Conservation (phyloP, 2,888 invertebrate species). For the Malthinus flaveolus region DNA sequence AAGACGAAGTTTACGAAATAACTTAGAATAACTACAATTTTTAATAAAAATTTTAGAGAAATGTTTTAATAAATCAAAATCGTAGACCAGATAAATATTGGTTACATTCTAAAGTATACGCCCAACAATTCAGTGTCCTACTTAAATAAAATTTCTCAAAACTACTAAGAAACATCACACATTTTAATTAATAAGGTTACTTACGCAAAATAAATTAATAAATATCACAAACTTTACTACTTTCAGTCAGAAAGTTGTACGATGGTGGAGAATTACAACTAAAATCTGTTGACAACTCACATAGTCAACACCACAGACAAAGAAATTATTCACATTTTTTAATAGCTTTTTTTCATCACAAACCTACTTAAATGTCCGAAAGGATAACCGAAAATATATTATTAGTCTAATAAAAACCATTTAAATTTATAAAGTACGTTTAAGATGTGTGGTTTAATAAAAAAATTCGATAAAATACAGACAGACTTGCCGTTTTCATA, state of each 20-base stretch:
- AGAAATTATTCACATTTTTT: slow-evolving; percentile 53
- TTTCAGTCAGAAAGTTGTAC: slow-evolving; percentile 8
- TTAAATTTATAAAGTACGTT: slow-evolving; percentile 7
- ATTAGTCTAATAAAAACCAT: slow-evolving; percentile 9
- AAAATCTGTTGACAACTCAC: slow-evolving; percentile 28
- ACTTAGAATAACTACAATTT: slow-evolving; percentile 45
- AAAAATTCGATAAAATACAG: slow-evolving; percentile 26
- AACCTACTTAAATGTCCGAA: not conserved
- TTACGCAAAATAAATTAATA: slow-evolving; percentile 26
- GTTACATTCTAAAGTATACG: slow-evolving; percentile 49
- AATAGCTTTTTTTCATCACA: slow-evolving; percentile 41
- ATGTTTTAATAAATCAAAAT: slow-evolving; percentile 49
- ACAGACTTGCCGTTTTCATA: slow-evolving; percentile 40
- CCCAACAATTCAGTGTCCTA: slow-evolving; percentile 52
- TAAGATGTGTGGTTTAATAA: slow-evolving; percentile 2
- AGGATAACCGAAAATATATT: not conserved
- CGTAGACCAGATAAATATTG: slow-evolving; percentile 49
- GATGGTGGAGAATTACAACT: slow-evolving; percentile 9
- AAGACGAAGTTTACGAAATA: not conserved
- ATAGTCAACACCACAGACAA: slow-evolving; percentile 43
- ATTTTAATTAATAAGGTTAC: slow-evolving; percentile 5
- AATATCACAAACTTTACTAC: slow-evolving; percentile 24
- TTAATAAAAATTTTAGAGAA: slow-evolving; percentile 49
- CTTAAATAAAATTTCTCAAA: slow-evolving; percentile 35
- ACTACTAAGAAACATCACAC: not conserved